Percentiles rank a stretch among this genome's conserved stretches.
These are phyloP conservation scores for Callitettix versicolor DNA, from an alignment of 1,140 invertebrate genomes.

Conservation along the genomic window DNA sequence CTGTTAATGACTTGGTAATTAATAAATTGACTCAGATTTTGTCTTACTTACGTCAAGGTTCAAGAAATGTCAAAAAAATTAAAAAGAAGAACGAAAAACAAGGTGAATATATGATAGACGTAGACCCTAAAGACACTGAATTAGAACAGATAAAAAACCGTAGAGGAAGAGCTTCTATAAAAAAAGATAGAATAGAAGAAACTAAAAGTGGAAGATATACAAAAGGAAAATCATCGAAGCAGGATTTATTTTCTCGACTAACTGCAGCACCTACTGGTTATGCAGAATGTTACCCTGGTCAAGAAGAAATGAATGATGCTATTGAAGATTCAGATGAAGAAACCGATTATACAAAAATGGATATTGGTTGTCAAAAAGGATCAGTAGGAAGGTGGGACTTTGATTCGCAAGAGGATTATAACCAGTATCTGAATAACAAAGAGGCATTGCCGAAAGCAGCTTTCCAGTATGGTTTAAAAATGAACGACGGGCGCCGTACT, in stretches of 20 bases:
- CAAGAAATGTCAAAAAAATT: too few relatives aligned
- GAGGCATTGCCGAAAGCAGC: conserved; percentile 97
- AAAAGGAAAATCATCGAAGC: conserved; percentile 22
- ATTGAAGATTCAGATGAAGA: conserved; percentile 95
- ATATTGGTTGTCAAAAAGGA: conserved; percentile 77
- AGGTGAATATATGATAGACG: too few relatives aligned
- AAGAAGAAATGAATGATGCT: conserved; percentile 88
- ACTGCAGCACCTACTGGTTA: conserved; percentile 78
- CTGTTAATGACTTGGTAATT: too few relatives aligned
- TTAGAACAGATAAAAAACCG: too few relatives aligned
- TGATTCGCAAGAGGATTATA: conserved; percentile 96
- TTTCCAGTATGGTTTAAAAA: conserved; percentile 98
- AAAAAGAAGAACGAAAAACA: too few relatives aligned
- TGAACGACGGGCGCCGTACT: conserved; percentile 91
- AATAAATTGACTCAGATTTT: too few relatives aligned
- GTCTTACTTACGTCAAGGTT: too few relatives aligned
- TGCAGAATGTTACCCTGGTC: conserved; percentile 95
- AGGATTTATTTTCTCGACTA: conserved; percentile 52
- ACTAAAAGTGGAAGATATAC: too few relatives aligned
- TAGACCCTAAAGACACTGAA: too few relatives aligned
- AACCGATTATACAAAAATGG: conserved; percentile 93
- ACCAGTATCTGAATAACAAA: conserved; percentile 95
- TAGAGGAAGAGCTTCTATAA: too few relatives aligned
- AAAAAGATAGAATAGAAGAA: too few relatives aligned
- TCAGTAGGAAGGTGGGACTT: conserved; percentile 86